A percentile compares a stretch with the other conserved stretches of the same genome.
Conservation (phyloP, 2,113 vertebrate genomes). For the Clarias batrachus region DNA sequence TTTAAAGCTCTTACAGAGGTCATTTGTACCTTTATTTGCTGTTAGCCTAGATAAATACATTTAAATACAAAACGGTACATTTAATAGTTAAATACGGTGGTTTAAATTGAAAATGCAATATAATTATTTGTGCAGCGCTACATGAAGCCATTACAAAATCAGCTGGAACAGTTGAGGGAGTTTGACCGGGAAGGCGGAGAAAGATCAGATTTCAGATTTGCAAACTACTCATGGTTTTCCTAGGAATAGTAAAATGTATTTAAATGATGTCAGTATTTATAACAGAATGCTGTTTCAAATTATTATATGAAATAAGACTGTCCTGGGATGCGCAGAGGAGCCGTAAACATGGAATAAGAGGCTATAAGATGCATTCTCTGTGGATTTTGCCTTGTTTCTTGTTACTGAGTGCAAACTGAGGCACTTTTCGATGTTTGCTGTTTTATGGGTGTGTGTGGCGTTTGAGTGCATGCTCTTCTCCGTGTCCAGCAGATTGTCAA, state of each 20-base stretch:
- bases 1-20: neutral
- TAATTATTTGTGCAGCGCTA: no score
- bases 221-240: neutral
- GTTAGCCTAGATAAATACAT: no score
- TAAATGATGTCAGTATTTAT: no score
- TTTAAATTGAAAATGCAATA: no score
- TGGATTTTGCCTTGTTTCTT: neutral
- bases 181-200: neutral
- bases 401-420: neutral
- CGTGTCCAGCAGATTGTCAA: neutral
- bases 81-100: no score
- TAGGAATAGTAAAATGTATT: neutral
- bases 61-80: no score
- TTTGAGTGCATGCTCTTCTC: neutral
- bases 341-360: neutral
- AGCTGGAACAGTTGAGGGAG: neutral
- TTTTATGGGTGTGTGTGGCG: neutral
- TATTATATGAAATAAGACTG: neutral
- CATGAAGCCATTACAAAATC: neutral
- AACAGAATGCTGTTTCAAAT: neutral
- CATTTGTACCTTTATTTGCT: no score
- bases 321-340: neutral
- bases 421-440: neutral
- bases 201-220: neutral
- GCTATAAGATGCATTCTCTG: neutral